Conservation (phyloP, 2,113 vertebrate species). For the Anthoscopus minutus region DNA sequence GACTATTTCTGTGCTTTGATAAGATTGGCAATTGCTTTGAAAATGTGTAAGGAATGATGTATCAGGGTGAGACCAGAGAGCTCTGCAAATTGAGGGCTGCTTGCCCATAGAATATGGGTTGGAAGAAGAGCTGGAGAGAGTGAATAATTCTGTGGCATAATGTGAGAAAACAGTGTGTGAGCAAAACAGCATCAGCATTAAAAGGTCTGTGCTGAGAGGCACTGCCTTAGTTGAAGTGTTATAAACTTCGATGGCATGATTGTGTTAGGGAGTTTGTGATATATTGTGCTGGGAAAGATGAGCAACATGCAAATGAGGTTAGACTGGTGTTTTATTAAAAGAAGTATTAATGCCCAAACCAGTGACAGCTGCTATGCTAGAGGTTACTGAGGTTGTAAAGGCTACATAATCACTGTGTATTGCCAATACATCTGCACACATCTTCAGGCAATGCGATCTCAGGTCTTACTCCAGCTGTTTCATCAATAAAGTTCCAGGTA, state of each 20-base stretch:
- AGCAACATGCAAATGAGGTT: background rate
- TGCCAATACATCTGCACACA: background rate
- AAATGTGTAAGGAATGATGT: background rate
- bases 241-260: background rate
- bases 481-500: background rate
- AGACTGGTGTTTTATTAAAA: background rate
- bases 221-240: background rate
- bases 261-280: background rate
- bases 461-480: background rate
- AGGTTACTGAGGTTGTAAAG: background rate
- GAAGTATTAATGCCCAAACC: background rate
- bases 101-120: background rate
- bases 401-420: accelerated
- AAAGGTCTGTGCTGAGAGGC: background rate
- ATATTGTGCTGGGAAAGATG: background rate
- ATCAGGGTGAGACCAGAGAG: background rate
- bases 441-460: background rate
- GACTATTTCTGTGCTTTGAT: background rate
- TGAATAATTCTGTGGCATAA: background rate
- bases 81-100: background rate
- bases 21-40: background rate
- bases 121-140: background rate
- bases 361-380: background rate
- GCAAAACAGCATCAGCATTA: background rate
- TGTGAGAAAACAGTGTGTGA: background rate